phyloP scores from a whole-genome alignment of 2,113 vertebrate species.

The Chloropsis cyanopogon region DNA sequence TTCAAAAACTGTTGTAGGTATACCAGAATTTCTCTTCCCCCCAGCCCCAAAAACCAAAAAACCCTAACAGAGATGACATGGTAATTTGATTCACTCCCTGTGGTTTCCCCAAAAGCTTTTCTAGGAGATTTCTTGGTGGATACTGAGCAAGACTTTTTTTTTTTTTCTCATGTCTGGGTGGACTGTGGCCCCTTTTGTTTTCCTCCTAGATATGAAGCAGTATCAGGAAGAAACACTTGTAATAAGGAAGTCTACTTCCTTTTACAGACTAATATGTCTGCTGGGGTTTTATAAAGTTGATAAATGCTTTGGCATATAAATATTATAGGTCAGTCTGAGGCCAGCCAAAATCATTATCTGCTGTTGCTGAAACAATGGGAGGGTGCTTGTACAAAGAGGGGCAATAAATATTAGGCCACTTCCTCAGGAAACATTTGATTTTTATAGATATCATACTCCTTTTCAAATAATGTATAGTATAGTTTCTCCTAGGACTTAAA shows the following conservation, averaged over 20 bases:
- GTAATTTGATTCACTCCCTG: neutral
- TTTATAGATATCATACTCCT: conserved; percentile 1
- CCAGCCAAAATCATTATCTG: conserved; percentile 55
- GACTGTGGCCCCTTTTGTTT: conserved; percentile 10
- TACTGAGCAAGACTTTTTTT: neutral
- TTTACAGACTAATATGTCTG: conserved; percentile 62
- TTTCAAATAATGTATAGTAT: neutral
- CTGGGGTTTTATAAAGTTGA: conserved; percentile 44
- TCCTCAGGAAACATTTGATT: conserved; percentile 49
- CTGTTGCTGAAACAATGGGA: conserved; percentile 23
- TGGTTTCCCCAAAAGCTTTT: neutral
- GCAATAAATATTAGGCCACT: conserved; percentile 21
- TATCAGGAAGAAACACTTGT: conserved; percentile 71
- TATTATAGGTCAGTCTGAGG: conserved; percentile 55
- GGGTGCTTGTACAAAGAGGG: conserved; percentile 32
- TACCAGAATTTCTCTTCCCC: neutral
- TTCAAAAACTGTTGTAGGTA: neutral
- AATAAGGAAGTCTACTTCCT: conserved; percentile 66
- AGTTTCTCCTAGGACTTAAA: neutral
- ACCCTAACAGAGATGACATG: rapidly evolving
- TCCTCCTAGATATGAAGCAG: conserved; percentile 31
- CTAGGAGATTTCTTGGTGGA: neutral
- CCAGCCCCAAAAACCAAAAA: neutral
- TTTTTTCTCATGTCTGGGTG: neutral
- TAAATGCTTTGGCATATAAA: conserved; percentile 53